Conservation (phyloP, 2,888 invertebrate species). For the Apotomis capreana region DNA sequence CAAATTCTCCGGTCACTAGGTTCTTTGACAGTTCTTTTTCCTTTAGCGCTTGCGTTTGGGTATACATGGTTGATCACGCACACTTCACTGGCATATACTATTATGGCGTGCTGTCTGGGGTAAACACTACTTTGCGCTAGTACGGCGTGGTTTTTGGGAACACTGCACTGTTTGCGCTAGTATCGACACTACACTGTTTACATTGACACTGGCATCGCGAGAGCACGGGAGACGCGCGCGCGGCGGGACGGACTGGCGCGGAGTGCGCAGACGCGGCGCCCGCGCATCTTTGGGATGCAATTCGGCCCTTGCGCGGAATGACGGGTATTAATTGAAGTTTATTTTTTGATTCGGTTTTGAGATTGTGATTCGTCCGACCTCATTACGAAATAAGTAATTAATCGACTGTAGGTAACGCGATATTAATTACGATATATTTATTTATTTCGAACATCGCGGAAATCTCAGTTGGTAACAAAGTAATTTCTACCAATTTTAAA, state of each 20-base stretch:
- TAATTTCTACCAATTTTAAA: no score
- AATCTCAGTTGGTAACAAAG: no score
- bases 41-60: constrained; percentile 67
- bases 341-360: not conserved
- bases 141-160: constrained; percentile 63
- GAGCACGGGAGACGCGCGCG: constrained; percentile 58
- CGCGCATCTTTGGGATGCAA: constrained; percentile 38
- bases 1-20: constrained; percentile 76
- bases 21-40: constrained; percentile 75
- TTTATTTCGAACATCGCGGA: no score
- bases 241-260: constrained; percentile 58
- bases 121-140: no score
- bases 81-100: no score
- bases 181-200: constrained; percentile 57
- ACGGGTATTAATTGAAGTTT: not conserved
- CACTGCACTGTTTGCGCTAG: constrained; percentile 56
- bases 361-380: no score
- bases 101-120: no score
- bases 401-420: no score
- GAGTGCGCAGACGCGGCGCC: constrained; percentile 57
- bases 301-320: constrained; percentile 1
- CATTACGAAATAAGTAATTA: no score
- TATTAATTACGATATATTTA: no score
- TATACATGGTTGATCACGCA: constrained; percentile 60
- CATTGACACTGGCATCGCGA: constrained; percentile 46